Evolutionary conservation across 2,113 vertebrate species (phyloP), one percentile per base, ranked within the genome.

Genomic region (Thunnus thynnus): DNA sequence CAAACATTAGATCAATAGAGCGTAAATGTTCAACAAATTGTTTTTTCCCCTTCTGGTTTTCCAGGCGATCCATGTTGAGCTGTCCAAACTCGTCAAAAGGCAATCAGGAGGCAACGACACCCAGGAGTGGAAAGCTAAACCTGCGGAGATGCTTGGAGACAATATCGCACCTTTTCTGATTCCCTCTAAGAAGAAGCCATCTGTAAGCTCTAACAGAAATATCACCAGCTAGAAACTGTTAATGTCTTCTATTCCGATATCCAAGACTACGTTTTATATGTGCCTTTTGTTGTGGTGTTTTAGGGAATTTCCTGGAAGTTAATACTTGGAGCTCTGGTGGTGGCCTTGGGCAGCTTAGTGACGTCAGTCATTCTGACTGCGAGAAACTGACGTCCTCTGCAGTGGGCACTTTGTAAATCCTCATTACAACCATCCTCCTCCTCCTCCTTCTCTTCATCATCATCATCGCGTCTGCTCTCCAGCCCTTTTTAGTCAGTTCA

Each of bases 1-100:
- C 20, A 16, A 50, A 11, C 7, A 62, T 8, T 8, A 16, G 47
- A 67, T 36, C 4, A 46, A 60, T 8, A n/a, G 22, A 6, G 61
- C 65, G 3, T 12, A 36, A 5, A 6, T 13, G 22, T 52, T 58
- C 13, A 0, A 22, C 8, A 16, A 14, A 1, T 3, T 22, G 8
- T 44, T 41, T 54, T 54, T 8, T 13, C 22, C 27, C 3, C 30
- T 7, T 22, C 13, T 27, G 44, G 11, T 8, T 52, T 55, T 62
- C 48, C 51, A 96, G 96, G 95, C 94, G 0, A 96, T 96, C 66
- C 95, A 97, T 3, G 81, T 90, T 0, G 96, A 97, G 83, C 92
- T 97, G 48, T 96, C 96, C 1, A 95, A 95, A 76, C 90, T 97
- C 16, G 95, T 95, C 57, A 94, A 84, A 72, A 93, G 91, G 78